Evolutionary conservation across 2,797 vertebrate genomes (phyloP).

Genomic region (Garrulus glandarius): DNA sequence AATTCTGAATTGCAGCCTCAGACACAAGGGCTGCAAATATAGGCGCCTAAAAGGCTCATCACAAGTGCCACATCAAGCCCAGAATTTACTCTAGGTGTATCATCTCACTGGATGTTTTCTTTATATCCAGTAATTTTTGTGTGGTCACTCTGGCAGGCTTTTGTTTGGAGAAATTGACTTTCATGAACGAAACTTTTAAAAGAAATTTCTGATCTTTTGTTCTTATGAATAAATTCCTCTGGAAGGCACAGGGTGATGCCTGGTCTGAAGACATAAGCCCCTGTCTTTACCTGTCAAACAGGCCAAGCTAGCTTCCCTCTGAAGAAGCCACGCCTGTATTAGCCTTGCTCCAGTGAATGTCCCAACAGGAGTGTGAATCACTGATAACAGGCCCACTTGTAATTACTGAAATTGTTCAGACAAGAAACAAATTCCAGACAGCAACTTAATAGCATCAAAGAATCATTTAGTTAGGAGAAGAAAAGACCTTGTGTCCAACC

Average conservation of each 20-base stretch:
- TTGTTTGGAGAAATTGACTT: background rate
- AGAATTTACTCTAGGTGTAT: background rate
- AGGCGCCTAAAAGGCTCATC: background rate
- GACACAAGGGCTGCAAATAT: background rate
- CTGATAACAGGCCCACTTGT: background rate
- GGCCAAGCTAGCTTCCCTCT: background rate
- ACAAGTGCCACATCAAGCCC: background rate
- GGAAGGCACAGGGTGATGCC: background rate
- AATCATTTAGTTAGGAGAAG: background rate
- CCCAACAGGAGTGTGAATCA: background rate
- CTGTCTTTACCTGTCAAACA: background rate
- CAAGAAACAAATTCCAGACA: background rate
- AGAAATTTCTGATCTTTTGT: background rate
- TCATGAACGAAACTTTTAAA: background rate
- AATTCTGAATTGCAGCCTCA: background rate
- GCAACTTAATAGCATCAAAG: background rate
- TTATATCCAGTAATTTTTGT: background rate
- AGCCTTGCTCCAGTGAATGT: background rate
- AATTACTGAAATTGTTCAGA: background rate
- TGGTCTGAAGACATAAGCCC: background rate
- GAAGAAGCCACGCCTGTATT: background rate
- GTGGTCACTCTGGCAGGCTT: background rate
- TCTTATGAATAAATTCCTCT: background rate
- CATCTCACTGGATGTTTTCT: background rate
- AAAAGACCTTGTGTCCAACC: background rate